Evolutionary conservation across 2,888 invertebrate genomes (phyloP).

Genomic region (Formica aserva): DNA sequence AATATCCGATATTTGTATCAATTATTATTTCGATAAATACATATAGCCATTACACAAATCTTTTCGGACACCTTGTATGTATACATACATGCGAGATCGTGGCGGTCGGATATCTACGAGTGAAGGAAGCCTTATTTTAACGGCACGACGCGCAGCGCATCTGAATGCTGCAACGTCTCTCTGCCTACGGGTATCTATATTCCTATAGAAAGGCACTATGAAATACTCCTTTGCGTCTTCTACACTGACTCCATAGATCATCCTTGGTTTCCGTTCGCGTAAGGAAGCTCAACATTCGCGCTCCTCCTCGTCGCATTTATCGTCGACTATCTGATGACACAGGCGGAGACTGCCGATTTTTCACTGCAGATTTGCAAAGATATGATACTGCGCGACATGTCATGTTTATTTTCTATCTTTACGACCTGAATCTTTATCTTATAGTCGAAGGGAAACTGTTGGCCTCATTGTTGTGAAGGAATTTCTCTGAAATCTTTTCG

Average conservation of each 20-base stretch:
- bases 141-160: constrained; percentile 49
- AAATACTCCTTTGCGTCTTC: constrained; percentile 53
- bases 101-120: constrained; percentile 61
- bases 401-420: constrained; percentile 30
- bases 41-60: background rate
- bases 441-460: background rate
- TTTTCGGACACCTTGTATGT: constrained; percentile 6
- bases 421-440: constrained; percentile 14
- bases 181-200: constrained; percentile 56
- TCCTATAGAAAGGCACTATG: constrained; percentile 45
- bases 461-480: background rate
- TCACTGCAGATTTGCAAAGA: constrained; percentile 31
- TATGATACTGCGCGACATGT: constrained; percentile 15
- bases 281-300: constrained; percentile 21
- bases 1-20: background rate
- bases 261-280: constrained; percentile 58
- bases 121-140: constrained; percentile 68
- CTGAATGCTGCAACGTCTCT: constrained; percentile 57
- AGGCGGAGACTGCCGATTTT: constrained; percentile 33
- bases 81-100: constrained; percentile 68
- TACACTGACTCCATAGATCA: constrained; percentile 56
- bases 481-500: background rate
- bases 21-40: constrained; percentile 6
- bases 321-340: constrained; percentile 47
- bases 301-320: constrained; percentile 38